Evolutionary conservation across 1,140 invertebrate genomes (phyloP), one percentile per base, ranked within the genome.

Genomic region (Branchinecta lynchi): DNA sequence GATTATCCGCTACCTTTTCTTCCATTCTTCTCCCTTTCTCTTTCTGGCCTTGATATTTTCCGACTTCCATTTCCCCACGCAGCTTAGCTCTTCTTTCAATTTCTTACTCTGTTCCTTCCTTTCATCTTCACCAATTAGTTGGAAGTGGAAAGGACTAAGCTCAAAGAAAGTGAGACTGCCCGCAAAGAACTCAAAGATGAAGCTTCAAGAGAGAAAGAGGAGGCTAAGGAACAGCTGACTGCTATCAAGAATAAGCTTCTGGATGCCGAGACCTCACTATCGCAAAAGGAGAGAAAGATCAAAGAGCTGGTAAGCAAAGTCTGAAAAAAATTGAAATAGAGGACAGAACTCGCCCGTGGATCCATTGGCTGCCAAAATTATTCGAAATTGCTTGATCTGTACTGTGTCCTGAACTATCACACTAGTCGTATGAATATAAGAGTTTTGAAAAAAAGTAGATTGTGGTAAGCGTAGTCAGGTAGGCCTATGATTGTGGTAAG

Each of bases 221-320:
- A 77, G n/a, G 60, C 77, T 17, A 77, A 76, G 69, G 71, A 73
- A 45, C 71, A 73, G 65, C 45, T 75, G 65, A 72, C 68, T 65
- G 77, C 86, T 76, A 80, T 83, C 71, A 80, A 82, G 72, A 79
- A 73, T 69, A 84, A 84, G 78, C 79, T 84, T 21, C 80, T 80
- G 69, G 77, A 77, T 45, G 76, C 83, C 72, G 83, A 86, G 76
- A 81, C 80, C 45, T 81, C 80, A 70, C 78, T 84, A 73, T 77
- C 80, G 51, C 80, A 80, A 44, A 84, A 84, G 80, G 80, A 81
- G 73, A 79, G 79, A 74, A 78, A 82, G 75, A 82, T 85, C 66
- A 80, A 83, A 72, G 81, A 83, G 78, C 77, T 84, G 80, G 84
- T 85, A 81, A 79, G 70, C 68, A 32, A 5, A 32, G 32, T 32